Percentiles rank a stretch among this genome's conserved stretches.
Evolutionary conservation across 2,113 vertebrate species (phyloP).

Genomic region (Eublepharis macularius): DNA sequence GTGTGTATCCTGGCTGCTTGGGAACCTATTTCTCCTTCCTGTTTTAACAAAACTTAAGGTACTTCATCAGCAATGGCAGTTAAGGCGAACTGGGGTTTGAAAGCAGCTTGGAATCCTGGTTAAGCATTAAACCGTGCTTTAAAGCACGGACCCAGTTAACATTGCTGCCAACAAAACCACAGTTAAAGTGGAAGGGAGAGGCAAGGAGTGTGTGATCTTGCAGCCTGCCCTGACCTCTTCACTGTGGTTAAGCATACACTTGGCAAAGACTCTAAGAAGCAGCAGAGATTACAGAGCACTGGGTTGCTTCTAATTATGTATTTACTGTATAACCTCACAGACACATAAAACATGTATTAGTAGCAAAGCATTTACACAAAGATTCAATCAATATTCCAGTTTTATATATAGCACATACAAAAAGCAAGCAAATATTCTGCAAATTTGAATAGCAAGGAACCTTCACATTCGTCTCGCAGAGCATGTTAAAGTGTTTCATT

Average conservation of each 20-base stretch:
- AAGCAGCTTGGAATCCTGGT: background rate
- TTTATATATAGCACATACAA: background rate
- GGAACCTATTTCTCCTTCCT: background rate
- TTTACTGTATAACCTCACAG: background rate
- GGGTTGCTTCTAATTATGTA: background rate
- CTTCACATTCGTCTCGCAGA: background rate
- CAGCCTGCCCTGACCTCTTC: background rate
- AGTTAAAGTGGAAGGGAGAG: background rate
- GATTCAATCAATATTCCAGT: slow-evolving; percentile 1
- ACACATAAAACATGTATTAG: slow-evolving; percentile 43
- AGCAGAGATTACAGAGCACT: slow-evolving; percentile 18
- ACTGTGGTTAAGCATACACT: background rate
- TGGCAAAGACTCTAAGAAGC: background rate
- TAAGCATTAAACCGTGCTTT: background rate
- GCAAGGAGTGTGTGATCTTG: background rate
- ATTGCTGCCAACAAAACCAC: no score
- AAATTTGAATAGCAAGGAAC: background rate
- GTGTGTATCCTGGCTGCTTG: background rate
- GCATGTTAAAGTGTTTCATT: background rate
- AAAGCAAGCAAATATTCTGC: background rate
- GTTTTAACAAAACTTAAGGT: background rate
- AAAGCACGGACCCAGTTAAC: rapidly evolving
- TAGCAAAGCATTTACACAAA: slow-evolving; percentile 66
- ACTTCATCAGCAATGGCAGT: background rate
- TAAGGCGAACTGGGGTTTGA: background rate